Evolutionary conservation across 2,797 vertebrate species (phyloP).

Genomic region (Zenarchopterus dispar): DNA sequence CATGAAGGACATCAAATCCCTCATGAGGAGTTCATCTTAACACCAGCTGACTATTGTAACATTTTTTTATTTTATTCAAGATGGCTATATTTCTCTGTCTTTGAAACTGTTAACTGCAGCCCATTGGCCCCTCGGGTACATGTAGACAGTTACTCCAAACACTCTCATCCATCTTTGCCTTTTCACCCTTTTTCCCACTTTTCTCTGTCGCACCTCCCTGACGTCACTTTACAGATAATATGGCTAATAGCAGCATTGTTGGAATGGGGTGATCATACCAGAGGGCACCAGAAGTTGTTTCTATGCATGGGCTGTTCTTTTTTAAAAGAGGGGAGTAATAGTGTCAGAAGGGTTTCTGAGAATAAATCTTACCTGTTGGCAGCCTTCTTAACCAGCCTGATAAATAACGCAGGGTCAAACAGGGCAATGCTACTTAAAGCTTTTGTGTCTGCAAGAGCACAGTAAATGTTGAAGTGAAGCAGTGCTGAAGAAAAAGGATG

Average conservation of each 20-base stretch:
- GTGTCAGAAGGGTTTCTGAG: constrained; percentile 32
- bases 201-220: constrained; percentile 30
- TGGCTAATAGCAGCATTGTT: constrained; percentile 65
- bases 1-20: constrained; percentile 2
- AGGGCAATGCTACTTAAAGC: constrained; percentile 34
- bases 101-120: constrained; percentile 14
- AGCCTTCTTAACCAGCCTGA: constrained; percentile 42
- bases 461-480: constrained; percentile 31
- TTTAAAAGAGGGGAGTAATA: constrained; percentile 48
- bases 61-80: constrained; percentile 19
- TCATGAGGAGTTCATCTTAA: constrained; percentile 14
- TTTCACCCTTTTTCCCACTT: constrained; percentile 15
- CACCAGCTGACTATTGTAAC: constrained; percentile 6
- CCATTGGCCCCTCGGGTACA: constrained; percentile 4
- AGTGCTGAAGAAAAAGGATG: constrained; percentile 38
- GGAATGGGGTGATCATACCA: constrained; percentile 50
- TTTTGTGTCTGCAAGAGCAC: constrained; percentile 42
- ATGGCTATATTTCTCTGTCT: constrained; percentile 12
- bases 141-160: constrained; percentile 55
- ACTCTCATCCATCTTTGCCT: constrained; percentile 50
- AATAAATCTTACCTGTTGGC: constrained; percentile 53
- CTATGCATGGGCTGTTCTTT: constrained; percentile 17
- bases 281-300: constrained; percentile 30
- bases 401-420: constrained; percentile 69
- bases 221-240: constrained; percentile 40